These are phyloP conservation scores for Tridacna gigas DNA, from an alignment of 2,888 invertebrate genomes.

Conservation along the genomic window DNA sequence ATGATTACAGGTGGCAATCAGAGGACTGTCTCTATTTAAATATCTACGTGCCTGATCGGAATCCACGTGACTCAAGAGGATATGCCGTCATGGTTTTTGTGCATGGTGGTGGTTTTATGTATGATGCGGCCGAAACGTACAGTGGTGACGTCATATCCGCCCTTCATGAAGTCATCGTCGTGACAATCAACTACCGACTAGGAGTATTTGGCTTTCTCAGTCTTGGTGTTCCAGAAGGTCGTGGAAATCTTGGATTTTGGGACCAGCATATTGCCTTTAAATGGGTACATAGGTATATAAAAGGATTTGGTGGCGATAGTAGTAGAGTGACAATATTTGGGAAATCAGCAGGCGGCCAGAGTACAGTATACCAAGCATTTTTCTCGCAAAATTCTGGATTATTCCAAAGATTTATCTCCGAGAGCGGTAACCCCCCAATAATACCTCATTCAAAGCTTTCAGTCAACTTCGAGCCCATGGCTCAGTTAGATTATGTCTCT, in stretches of 20 bases:
- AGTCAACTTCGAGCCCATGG: background rate
- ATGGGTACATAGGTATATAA: background rate
- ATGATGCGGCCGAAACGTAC: background rate
- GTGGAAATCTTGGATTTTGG: conserved; percentile 7
- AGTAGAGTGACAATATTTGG: background rate
- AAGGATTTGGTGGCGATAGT: background rate
- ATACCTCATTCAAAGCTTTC: background rate
- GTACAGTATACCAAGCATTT: background rate
- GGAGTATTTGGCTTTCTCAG: background rate
- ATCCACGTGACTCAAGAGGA: background rate
- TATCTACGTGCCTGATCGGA: background rate
- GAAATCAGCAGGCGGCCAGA: background rate
- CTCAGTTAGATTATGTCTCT: background rate
- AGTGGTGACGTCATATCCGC: background rate
- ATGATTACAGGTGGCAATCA: background rate
- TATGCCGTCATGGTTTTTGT: background rate
- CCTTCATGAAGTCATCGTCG: conserved; percentile 3
- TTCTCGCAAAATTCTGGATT: background rate
- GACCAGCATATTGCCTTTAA: conserved; percentile 11
- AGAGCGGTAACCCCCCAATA: conserved; percentile 1
- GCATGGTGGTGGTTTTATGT: conserved; percentile 6
- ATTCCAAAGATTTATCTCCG: background rate
- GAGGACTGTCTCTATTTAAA: conserved; percentile 16
- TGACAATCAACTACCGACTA: conserved; percentile 6
- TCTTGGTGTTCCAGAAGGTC: background rate